Base-by-base conservation (phyloP, 2,797 vertebrate genomes). In the Sebastes miniatus region DNA sequence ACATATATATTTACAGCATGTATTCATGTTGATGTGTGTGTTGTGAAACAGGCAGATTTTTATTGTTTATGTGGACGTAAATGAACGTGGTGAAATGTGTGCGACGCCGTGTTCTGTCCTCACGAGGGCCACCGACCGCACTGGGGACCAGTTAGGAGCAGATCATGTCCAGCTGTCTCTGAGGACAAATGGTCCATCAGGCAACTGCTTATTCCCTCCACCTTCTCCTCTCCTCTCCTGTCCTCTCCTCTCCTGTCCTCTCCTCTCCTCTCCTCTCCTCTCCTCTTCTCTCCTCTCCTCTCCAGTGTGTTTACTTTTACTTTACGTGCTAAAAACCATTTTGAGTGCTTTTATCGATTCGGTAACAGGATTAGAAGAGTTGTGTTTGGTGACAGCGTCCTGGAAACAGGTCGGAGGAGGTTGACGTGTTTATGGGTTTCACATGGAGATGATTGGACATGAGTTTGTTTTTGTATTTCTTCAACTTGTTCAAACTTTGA, bases 111-210 rank as follows among this genome's bases (percentile, higher is more conserved):
- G 84, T 72, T 86, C 77, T 58, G 62, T 81, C 76, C 75, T 70
- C 25, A 25, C 11, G 76, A 86, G 65, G 86, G 87, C 81, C 87
- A 85, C 87, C 90, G 80, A 85, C 87, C 89, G 80, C 89, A 90
- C 91, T 84, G 84, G 87, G 92, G 88, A 91, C 89, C 88, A 86
- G 92, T 92, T 84, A 92, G 88, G 84, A 90, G 79, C 84, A 87
- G 81, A 83, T 83, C 83, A 58, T 57, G 61, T 86, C 85, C 95
- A 95, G 95, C 95, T 96, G 95, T 95, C 93, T 87, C 71, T 77
- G 69, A 91, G 87, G 92, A 94, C 95, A 95, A 94, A 95, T 95
- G 94, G 84, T 92, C 86, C 83, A 92, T 84, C 84, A 83, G 88
- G 89, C 95, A 95, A 95, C 95, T 95, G 94, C 90, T 89, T 81